Conservation (phyloP, 2,888 invertebrate species). For the Pandemis heparana region DNA sequence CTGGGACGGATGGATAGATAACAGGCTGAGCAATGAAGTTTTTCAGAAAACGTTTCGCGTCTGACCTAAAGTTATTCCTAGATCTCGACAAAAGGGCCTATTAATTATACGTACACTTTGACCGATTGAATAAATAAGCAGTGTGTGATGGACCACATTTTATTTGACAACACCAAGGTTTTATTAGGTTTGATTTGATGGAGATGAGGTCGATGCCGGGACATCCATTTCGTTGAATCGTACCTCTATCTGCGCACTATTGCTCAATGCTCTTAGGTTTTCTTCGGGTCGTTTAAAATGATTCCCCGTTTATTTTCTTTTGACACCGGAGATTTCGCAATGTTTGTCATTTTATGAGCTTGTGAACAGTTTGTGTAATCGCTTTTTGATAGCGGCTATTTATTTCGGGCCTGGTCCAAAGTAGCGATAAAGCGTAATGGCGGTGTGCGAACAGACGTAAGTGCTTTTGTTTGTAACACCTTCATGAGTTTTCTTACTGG, state of each 20-base stretch:
- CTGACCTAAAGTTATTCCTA: too few relatives aligned
- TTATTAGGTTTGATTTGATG: constrained; percentile 32
- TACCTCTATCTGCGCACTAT: background rate
- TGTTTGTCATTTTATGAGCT: constrained; percentile 75
- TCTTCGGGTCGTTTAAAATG: constrained; percentile 51
- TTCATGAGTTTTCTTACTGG: constrained; percentile 19
- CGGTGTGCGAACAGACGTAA: constrained; percentile 63
- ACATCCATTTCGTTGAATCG: constrained; percentile 19
- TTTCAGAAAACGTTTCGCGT: too few relatives aligned
- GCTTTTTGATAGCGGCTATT: constrained; percentile 76
- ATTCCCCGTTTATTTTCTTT: constrained; percentile 75
- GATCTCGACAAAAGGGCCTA: background rate
- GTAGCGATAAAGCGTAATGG: constrained; percentile 74
- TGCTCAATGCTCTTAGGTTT: constrained; percentile 15
- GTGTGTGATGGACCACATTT: background rate
- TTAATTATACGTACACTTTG: background rate
- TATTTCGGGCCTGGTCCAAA: constrained; percentile 69
- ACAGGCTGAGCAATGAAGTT: too few relatives aligned
- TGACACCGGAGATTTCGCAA: constrained; percentile 75
- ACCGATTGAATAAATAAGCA: background rate
- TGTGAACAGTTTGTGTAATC: constrained; percentile 79
- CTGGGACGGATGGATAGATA: too few relatives aligned
- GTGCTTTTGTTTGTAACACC: constrained; percentile 57
- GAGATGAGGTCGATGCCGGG: background rate
- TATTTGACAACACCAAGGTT: constrained; percentile 17